phyloP scores from a whole-genome alignment of 2,888 invertebrate species.

The Pheosia tremula region DNA sequence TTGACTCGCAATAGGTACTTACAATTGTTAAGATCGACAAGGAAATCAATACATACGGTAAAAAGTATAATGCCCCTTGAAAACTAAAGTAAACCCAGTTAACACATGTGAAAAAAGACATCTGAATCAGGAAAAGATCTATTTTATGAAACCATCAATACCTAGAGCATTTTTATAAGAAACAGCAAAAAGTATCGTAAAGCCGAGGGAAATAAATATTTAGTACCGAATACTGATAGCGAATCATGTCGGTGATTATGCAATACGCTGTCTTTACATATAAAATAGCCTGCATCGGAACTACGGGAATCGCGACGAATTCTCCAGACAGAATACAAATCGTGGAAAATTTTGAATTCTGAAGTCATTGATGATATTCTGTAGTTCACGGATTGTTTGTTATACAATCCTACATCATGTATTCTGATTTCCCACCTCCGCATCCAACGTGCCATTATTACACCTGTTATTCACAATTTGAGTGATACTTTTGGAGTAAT shows the following conservation, averaged over 20 bases:
- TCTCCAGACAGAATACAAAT: constrained; percentile 80
- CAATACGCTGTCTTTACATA: constrained; percentile 79
- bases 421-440: not conserved
- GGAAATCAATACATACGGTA: not conserved
- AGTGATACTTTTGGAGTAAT: not conserved
- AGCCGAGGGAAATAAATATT: constrained; percentile 75
- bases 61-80: not conserved
- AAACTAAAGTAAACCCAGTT: not conserved
- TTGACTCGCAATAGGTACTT: not conserved
- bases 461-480: constrained; percentile 1
- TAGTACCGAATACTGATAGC: constrained; percentile 76
- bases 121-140: constrained; percentile 32
- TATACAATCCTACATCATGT: constrained; percentile 17
- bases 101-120: constrained; percentile 13
- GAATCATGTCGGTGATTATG: constrained; percentile 81
- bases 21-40: not conserved
- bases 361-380: constrained; percentile 61
- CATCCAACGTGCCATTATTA: not conserved
- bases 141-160: constrained; percentile 46
- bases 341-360: constrained; percentile 76
- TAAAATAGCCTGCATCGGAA: constrained; percentile 80
- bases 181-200: constrained; percentile 62
- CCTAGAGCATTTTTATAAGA: constrained; percentile 59
- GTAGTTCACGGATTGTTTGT: constrained; percentile 46
- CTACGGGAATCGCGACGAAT: constrained; percentile 71